Base-by-base conservation (phyloP, 2,113 vertebrate genomes). In the Coregonus clupeaformis region DNA sequence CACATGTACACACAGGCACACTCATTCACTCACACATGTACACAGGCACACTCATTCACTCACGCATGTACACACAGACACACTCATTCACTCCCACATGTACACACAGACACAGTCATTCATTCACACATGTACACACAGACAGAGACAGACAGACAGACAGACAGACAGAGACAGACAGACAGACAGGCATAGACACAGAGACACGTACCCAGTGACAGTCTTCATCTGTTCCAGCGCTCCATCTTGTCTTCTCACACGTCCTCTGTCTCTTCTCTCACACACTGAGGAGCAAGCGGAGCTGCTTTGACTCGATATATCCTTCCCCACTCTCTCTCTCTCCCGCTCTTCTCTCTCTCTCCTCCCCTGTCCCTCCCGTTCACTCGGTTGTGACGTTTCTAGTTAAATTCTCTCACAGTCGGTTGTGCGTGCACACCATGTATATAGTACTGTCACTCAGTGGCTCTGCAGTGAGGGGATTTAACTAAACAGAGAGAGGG, bases 151-250 rank as follows among this genome's bases (percentile, higher is more conserved):
- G 59, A 68, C 14, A 22, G 52, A n/a, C n/a, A 22, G 20, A 62
- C 49, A 66, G 36, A 55, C 25, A 67, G 32, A 25, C 6, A 62
- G n/a, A n/a, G 59, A 71, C 55, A 42, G 42, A 64, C 73, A 68
- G 16, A 63, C 63, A 67, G 47, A 22, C 75, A 65, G 20, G 64
- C 59, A 47, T 30, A 68, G 12, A 68, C 52, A 68, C 29, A 82
- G n/a, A 69, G 24, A 57, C 69, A 88, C 92, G 67, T 86, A 92
- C 93, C 92, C 88, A 86, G 88, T 85, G 89, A 91, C 87, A 87
- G 86, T 91, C 87, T 92, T 92, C 91, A 92, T 92, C 92, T 92
- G 89, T 90, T 91, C 89, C 89, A 83, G 86, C 74, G 76, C 88
- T 93, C 90, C 92, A 93, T 93, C 87, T 88, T 88, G 85, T 85